Base-by-base conservation (phyloP, 1,140 invertebrate genomes). In the Homalodisca vitripennis region DNA sequence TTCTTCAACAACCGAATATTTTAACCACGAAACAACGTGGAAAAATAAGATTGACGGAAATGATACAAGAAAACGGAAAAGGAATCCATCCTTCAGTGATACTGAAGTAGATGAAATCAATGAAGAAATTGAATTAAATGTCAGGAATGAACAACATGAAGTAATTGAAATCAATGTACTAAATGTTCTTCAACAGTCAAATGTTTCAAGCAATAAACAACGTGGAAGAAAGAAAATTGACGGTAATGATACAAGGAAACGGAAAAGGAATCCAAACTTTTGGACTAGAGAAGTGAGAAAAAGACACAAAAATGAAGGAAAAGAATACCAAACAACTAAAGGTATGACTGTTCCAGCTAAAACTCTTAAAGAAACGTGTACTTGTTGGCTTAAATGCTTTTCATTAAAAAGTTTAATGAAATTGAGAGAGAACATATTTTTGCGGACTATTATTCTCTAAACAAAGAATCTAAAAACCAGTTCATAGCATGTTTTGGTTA, bases 41-140 rank as follows among this genome's bases (percentile, higher is more conserved):
- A 55, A 6, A 55, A 55, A 55, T 10, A 55, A 55, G 51, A 20
- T 55, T 55, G 51, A 55, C 6, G 51, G 51, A 55, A 20, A 55
- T 55, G 20, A 20, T 6, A 55, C 51, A 20, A 55, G 10, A 20
- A 55, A 55, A 55, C n/a, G n/a, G 20, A 55, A 55, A 20, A 26
- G 51, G 24, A 55, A 20, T 10, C 51, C 3, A 55, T 10, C 10
- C 6, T 10, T 12, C 20, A 6, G 24, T 3, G 24, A 26, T 6
- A 20, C 3, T 12, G 3, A 55, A 17, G 10, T 6, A n/a, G n/a
- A n/a, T n/a, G n/a, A n/a, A n/a, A n/a, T n/a, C n/a, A n/a, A n/a
- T n/a, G n/a, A n/a, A n/a, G n/a, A n/a, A n/a, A n/a, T n/a, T n/a
- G n/a, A n/a, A n/a, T n/a, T n/a, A n/a, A n/a, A n/a, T n/a, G n/a